Base-by-base conservation (phyloP, 2,797 vertebrate genomes). In the Rallus crepitans region DNA sequence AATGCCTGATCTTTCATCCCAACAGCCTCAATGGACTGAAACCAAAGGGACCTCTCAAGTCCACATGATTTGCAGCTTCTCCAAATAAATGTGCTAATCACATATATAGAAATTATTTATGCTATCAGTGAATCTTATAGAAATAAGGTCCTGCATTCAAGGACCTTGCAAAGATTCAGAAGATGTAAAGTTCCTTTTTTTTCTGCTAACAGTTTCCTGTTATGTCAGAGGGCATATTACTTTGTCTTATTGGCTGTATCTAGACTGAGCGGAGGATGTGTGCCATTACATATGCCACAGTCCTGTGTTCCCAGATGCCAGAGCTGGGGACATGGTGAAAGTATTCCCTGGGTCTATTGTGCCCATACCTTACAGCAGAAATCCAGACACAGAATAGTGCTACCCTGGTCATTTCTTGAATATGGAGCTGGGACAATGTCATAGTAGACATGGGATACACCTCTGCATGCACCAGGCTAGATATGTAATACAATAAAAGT, bases 201-300 rank as follows among this genome's bases (percentile, higher is more conserved):
- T 81, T 39, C 35, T 83, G 20, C 15, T 45, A 52, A 39, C 14
- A 30, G 9, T 50, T 90, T 84, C 73, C 40, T 82, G 2, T 25
- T 81, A 12, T 37, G 12, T 28, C 31, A 35, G 14, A 47, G 9
- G 4, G 7, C 57, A 9, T 37, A 21, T 65, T 45, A 28, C 9
- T 79, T 82, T 69, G 23, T 72, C 48, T 70, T 82, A 12, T 39
- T 59, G 27, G 16, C 24, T 77, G 1, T 47, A 31, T 52, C 52
- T 77, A 42, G 15, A 31, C 50, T 48, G 45, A 90, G 17, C 30
- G 17, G 16, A 80, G 9, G 7, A 42, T 15, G 21, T 16, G 17
- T 50, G 10, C 8, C 14, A 5, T 33, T 20, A 50, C 4, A 50
- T 3, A 16, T 14, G 9, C 27, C 14, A 17, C 1, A 0, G 42